Percentiles rank a stretch among this genome's conserved stretches.
These are phyloP conservation scores for Probaryconus sp. DNA, from an alignment of 1,140 invertebrate species.

Conservation along the genomic window DNA sequence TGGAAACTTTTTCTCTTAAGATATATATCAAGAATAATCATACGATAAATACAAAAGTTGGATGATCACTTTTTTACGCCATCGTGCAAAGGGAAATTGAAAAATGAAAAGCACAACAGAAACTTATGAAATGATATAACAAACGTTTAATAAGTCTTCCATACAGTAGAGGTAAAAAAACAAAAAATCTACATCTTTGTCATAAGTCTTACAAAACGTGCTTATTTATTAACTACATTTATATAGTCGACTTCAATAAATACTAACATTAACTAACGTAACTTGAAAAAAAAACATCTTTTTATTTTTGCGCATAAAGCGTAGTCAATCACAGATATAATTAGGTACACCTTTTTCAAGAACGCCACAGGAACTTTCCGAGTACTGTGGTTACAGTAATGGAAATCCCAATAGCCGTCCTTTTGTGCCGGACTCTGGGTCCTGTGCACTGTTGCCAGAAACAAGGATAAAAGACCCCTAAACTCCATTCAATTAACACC, in stretches of 20 bases:
- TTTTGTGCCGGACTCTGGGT: too few species aligned
- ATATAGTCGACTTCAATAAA: too few species aligned
- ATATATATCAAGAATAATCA: too few species aligned
- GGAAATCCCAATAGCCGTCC: constrained; percentile 4
- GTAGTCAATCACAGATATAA: constrained; percentile 70
- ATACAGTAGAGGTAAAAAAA: constrained; percentile 54
- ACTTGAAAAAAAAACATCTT: too few species aligned
- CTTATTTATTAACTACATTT: too few species aligned
- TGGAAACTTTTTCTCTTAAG: constrained; percentile 72
- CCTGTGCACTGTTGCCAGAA: too few species aligned
- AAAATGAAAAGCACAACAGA: constrained; percentile 27
- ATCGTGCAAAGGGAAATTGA: too few species aligned
- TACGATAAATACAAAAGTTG: background rate
- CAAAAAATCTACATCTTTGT: constrained; percentile 54
- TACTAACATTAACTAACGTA: constrained; percentile 38
- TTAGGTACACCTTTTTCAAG: constrained; percentile 70
- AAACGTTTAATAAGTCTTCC: constrained; percentile 66
- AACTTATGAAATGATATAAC: constrained; percentile 73
- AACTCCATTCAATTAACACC: too few species aligned
- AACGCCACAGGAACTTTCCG: constrained; percentile 44
- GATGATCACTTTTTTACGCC: too few species aligned
- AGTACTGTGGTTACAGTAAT: too few species aligned
- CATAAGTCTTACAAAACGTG: constrained; percentile 25
- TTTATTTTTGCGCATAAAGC: constrained; percentile 2
- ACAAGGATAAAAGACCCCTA: too few species aligned